A percentile compares a stretch with the other conserved stretches of the same genome.
These are phyloP conservation scores for Mimachlamys varia DNA, from an alignment of 2,888 invertebrate genomes.

Conservation along the genomic window DNA sequence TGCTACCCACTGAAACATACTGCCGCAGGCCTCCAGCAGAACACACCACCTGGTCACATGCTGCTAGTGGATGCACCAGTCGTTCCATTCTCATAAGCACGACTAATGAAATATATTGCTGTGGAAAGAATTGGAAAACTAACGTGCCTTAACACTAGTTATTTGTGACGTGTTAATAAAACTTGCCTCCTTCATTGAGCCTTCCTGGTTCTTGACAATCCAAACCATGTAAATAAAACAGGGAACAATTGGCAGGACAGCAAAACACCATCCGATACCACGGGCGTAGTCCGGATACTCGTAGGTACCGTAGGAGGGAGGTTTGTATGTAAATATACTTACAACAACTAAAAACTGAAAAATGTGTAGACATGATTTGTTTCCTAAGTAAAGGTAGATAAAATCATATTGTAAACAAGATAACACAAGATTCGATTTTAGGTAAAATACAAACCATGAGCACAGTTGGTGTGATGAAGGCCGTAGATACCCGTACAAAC, in stretches of 20 bases:
- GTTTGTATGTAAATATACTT: background rate
- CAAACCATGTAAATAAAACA: background rate
- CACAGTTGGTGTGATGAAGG: background rate
- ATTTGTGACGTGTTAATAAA: background rate
- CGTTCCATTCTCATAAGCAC: too few relatives aligned
- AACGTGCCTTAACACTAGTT: too few relatives aligned
- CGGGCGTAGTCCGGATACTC: background rate
- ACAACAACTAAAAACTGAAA: conserved; percentile 19
- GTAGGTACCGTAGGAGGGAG: background rate
- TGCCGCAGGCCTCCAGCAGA: too few relatives aligned
- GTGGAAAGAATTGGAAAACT: too few relatives aligned
- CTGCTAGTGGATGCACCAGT: too few relatives aligned
- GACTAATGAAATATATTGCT: too few relatives aligned
- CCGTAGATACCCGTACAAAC: background rate
- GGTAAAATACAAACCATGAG: background rate
- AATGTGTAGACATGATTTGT: background rate
- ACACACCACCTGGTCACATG: too few relatives aligned
- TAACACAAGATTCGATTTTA: background rate
- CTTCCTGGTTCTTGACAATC: background rate
- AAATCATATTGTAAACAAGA: too few relatives aligned
- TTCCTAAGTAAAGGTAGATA: too few relatives aligned
- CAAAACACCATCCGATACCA: background rate
- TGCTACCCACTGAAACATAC: too few relatives aligned
- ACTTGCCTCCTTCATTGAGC: background rate
- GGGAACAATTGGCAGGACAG: background rate